Evolutionary conservation across 2,113 vertebrate species (phyloP), one percentile per base, ranked within the genome.

Genomic region (Ophthalmolycus amberensis): DNA sequence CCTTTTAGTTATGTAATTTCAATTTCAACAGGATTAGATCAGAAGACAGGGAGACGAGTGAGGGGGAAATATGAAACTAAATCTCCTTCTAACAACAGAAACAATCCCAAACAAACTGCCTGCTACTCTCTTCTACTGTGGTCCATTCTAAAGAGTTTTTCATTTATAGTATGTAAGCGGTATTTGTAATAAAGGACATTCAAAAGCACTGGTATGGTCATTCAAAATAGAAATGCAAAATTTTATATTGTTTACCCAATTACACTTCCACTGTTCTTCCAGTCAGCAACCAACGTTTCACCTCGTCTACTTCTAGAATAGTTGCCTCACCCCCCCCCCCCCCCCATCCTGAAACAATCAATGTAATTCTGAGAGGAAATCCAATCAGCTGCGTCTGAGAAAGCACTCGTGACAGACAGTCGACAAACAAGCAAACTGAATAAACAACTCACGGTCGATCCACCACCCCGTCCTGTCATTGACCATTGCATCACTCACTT

Each of bases 361-460:
- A 34, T 73, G 22, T 56, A 9, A 40, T 58, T 40, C 40, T 11
- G 54, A 22, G 27, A 60, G 71, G 56, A 62, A 74, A 74, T 74
- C 18, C 11, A 62, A 48, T 62, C 18, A 48, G 27, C 27, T 60
- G 4, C 3, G 18, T 32, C 25, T 46, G 56, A 32, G 71, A 32
- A 25, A 42, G 40, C 40, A 48, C 18, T 59, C 1, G 22, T 25
- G 29, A 9, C 25, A 18, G 62, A 20, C 52, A 56, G n/a, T 56
- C 9, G 9, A 52, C 50, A 63, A 44, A 52, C 37, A 70, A 27
- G 14, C 3, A 46, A 71, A 63, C 48, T 14, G 5, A 65, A 67
- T 20, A 71, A 82, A 75, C 27, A 83, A 3, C 11, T 50, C 60
- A 68, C 71, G 60, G 67, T 71, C 14, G 9, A n/a, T 16, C 1